Conservation (phyloP, 2,888 invertebrate species). For the Seladonia tumulorum region DNA sequence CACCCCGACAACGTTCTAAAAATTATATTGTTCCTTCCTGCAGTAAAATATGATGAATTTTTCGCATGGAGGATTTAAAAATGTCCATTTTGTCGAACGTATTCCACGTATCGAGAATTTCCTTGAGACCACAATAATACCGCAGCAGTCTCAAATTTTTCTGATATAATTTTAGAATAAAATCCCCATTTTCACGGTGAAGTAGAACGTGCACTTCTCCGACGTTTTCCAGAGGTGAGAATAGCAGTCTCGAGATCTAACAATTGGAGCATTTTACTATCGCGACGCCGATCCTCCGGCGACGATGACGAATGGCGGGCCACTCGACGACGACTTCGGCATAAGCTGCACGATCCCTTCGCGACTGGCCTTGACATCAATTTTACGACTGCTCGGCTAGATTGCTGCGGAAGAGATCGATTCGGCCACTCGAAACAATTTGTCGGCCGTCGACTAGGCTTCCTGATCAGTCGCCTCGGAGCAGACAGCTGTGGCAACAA, state of each 20-base stretch:
- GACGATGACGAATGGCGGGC: neutral
- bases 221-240: neutral
- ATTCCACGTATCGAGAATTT: too few relatives aligned
- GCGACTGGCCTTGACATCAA: constrained; percentile 69
- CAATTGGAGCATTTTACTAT: neutral
- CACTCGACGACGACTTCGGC: neutral
- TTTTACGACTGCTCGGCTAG: constrained; percentile 45
- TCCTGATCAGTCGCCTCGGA: constrained; percentile 63
- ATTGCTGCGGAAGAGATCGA: constrained; percentile 67
- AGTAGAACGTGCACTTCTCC: too few relatives aligned
- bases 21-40: too few relatives aligned
- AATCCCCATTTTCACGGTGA: too few relatives aligned
- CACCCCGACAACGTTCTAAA: too few relatives aligned
- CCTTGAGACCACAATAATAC: too few relatives aligned
- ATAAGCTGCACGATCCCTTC: neutral
- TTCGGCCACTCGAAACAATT: constrained; percentile 75
- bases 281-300: neutral
- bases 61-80: too few relatives aligned
- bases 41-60: too few relatives aligned
- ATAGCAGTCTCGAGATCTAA: neutral
- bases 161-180: too few relatives aligned
- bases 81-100: too few relatives aligned
- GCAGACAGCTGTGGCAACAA: constrained; percentile 61
- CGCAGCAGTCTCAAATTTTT: too few relatives aligned
- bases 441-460: constrained; percentile 62